These are phyloP conservation scores for Alectura lathami DNA, from an alignment of 2,113 vertebrate genomes.

Conservation along the genomic window DNA sequence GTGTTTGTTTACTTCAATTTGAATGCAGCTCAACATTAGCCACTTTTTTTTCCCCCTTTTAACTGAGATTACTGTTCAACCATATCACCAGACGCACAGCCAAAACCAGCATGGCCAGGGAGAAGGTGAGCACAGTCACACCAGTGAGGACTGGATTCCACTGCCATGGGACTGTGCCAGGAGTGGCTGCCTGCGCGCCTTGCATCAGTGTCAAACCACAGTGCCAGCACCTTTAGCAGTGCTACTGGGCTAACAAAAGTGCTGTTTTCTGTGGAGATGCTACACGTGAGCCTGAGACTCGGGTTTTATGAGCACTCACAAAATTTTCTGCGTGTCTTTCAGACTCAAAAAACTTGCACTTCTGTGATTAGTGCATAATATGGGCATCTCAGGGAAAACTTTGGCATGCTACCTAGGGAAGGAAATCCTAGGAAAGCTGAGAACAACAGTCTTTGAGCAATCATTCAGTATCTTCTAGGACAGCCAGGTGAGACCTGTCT, in stretches of 20 bases:
- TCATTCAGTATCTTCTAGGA: not conserved
- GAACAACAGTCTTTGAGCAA: not conserved
- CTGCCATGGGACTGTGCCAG: fast-evolving
- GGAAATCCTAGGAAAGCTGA: not conserved
- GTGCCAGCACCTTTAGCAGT: not conserved
- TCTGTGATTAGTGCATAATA: not conserved
- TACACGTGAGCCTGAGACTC: fast-evolving
- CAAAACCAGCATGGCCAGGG: not conserved
- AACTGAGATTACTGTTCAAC: not conserved
- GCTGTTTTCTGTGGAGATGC: not conserved
- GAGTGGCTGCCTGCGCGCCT: not conserved
- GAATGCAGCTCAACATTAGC: not conserved
- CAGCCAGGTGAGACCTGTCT: not conserved
- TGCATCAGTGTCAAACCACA: not conserved
- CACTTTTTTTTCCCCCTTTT: not conserved
- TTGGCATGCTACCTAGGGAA: not conserved
- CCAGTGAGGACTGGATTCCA: not conserved
- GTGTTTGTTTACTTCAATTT: not conserved
- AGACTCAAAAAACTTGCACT: not conserved
- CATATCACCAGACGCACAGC: not conserved
- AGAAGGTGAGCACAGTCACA: not conserved
- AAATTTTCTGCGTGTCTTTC: not conserved
- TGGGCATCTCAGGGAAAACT: not conserved
- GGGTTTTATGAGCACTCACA: not conserved
- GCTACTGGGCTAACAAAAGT: not conserved